A percentile compares a stretch with the other conserved stretches of the same genome.
Conservation (phyloP, 64 coral and sea anemone genomes). For the Montipora sp. region DNA sequence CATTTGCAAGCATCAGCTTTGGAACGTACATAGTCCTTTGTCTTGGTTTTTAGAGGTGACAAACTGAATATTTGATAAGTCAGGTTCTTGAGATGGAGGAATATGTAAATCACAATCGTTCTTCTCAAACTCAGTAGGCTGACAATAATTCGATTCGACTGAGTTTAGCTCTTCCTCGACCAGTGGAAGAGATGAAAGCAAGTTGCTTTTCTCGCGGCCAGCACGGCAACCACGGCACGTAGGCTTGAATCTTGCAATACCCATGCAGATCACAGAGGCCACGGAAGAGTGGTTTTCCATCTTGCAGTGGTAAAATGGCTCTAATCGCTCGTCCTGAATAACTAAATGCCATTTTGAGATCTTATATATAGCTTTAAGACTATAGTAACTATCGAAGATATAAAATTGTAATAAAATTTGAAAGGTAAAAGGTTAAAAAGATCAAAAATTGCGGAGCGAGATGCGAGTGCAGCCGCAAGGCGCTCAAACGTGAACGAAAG, state of each 20-base stretch:
- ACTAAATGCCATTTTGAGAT: slow-evolving; percentile 8
- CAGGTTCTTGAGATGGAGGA: background rate
- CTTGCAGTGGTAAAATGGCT: slow-evolving; percentile 14
- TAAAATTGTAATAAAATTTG: background rate
- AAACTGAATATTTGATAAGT: too few relatives aligned
- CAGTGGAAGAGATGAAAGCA: background rate
- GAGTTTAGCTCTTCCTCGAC: background rate
- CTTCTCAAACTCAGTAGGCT: background rate
- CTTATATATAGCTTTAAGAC: slow-evolving; percentile 12
- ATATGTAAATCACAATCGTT: background rate
- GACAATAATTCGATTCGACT: background rate
- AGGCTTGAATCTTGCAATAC: slow-evolving; percentile 38
- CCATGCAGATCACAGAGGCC: slow-evolving; percentile 6
- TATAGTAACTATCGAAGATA: background rate
- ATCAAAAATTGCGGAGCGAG: too few relatives aligned
- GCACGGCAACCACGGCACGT: slow-evolving; percentile 36
- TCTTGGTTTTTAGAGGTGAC: too few relatives aligned
- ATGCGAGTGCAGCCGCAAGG: too few relatives aligned
- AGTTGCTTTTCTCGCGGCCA: background rate
- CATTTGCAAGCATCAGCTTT: too few relatives aligned
- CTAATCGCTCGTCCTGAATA: slow-evolving; percentile 24
- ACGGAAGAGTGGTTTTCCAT: slow-evolving; percentile 23
- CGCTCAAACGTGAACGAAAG: background rate
- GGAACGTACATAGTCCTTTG: too few relatives aligned
- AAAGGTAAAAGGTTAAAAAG: too few relatives aligned